Evolutionary conservation across 1,140 invertebrate species (phyloP).

Genomic region (Halyomorpha halys): DNA sequence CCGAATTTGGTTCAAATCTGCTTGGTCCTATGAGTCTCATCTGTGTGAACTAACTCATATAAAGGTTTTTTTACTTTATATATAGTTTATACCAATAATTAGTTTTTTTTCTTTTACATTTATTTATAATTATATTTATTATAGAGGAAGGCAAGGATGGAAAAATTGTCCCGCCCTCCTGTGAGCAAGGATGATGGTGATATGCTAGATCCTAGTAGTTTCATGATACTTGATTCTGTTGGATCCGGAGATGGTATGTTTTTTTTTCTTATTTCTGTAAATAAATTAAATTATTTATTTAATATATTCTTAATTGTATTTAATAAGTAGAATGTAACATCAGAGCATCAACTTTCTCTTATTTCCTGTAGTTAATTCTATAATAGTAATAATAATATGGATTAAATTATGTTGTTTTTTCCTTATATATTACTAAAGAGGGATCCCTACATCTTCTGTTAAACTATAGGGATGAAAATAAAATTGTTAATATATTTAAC

Average conservation of each 20-base stretch:
- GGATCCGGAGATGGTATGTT: slow-evolving; percentile 64
- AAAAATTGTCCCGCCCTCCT: slow-evolving; percentile 27
- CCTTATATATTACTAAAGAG: too few relatives aligned
- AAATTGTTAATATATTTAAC: too few relatives aligned
- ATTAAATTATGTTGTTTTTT: too few relatives aligned
- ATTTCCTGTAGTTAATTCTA: too few relatives aligned
- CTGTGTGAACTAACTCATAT: slow-evolving; percentile 67
- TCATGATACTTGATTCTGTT: slow-evolving; percentile 71
- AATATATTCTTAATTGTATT: slow-evolving; percentile 4
- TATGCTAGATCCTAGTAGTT: slow-evolving; percentile 57
- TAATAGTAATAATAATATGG: too few relatives aligned
- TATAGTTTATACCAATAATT: slow-evolving; percentile 3
- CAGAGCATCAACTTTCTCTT: too few relatives aligned
- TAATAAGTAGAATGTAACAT: slow-evolving; percentile 10
- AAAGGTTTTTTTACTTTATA: slow-evolving; percentile 43
- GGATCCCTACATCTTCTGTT: too few relatives aligned
- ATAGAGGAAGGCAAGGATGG: slow-evolving; percentile 45
- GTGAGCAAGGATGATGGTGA: slow-evolving; percentile 39
- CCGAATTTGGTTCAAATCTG: slow-evolving; percentile 59
- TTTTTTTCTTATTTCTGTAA: neutral
- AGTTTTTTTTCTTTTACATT: slow-evolving; percentile 23
- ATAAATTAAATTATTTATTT: neutral
- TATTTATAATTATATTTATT: slow-evolving; percentile 27
- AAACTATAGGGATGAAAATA: too few relatives aligned
- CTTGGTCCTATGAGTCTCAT: slow-evolving; percentile 71